Base-by-base conservation (phyloP, 2,888 invertebrate species). In the Lasioglossum oenotherae region DNA sequence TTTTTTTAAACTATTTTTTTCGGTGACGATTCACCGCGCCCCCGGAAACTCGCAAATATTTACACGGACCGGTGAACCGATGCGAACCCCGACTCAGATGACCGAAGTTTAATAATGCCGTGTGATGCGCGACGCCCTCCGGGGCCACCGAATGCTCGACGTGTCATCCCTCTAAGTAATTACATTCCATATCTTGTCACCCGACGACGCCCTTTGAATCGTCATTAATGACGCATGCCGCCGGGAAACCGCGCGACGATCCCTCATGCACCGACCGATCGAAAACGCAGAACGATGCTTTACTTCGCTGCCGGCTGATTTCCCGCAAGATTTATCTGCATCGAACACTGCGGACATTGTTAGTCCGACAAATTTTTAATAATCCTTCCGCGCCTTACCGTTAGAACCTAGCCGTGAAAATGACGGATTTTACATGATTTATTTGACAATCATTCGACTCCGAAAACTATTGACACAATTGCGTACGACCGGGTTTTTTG, bases 101-200 rank as follows among this genome's bases (percentile, higher is more conserved):
- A 72, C 19, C n/a, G 74, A 72, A 74, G 64, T 87, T 88, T 88
- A 88, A 88, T 88, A 89, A 87, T 79, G 76, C 80, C 71, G 41
- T 35, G 85, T 31, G 78, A 78, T 67, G 73, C 53, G 23, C 77
- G 49, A 38, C 14, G 77, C 74, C 78, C 71, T 67, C 60, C 53
- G 23, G 19, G 49, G 19, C 27, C 19, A n/a, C 35, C 64, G 83
- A 23, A 53, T 80, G 6, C 31, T 23, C 69, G 46, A 23, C 46
- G 38, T 14, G 41, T 31, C 27, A 38, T 69, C 53, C 19, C 31
- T 31, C 27, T 31, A 44, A 67, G 35, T 74, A 44, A 73, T 35
- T 38, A 38, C 35, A 4, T n/a, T 77, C 31, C 72, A 67, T 78
- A 31, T 78, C 31, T 64, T 16, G 31, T 19, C 27, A 23, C 27